Evolutionary conservation across 2,797 vertebrate species (phyloP).

Genomic region (Masticophis lateralis): DNA sequence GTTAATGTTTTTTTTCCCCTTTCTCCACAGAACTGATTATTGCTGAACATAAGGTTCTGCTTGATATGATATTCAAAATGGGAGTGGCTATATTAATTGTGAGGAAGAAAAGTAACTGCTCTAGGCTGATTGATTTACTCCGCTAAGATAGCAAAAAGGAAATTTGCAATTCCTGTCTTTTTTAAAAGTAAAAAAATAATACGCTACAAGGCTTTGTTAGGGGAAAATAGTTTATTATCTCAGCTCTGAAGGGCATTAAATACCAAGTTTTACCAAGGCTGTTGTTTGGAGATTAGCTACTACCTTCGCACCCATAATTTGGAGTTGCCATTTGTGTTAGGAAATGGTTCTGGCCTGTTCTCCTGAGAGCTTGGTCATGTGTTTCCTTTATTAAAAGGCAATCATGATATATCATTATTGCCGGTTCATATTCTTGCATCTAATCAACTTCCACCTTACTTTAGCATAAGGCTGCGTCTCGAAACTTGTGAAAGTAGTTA

Average conservation of each 20-base stretch:
- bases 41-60: not conserved
- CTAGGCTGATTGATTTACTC: not conserved
- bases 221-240: not conserved
- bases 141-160: constrained; percentile 29
- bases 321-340: not conserved
- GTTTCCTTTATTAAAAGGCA: too few relatives aligned
- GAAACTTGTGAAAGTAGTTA: not conserved
- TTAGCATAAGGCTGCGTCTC: not conserved
- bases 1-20: not conserved
- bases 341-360: not conserved
- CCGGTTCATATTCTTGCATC: not conserved
- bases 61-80: not conserved
- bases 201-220: not conserved
- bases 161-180: constrained; percentile 34
- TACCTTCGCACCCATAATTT: not conserved
- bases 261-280: not conserved
- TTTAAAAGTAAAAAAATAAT: not conserved
- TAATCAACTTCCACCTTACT: not conserved
- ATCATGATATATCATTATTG: too few relatives aligned
- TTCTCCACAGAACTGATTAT: accelerated
- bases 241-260: not conserved
- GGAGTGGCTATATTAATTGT: accelerated
- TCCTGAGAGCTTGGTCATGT: not conserved
- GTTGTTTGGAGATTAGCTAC: not conserved
- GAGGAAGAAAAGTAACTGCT: not conserved